These are phyloP conservation scores for Euproctis similis DNA, from an alignment of 2,888 invertebrate species.

Conservation along the genomic window DNA sequence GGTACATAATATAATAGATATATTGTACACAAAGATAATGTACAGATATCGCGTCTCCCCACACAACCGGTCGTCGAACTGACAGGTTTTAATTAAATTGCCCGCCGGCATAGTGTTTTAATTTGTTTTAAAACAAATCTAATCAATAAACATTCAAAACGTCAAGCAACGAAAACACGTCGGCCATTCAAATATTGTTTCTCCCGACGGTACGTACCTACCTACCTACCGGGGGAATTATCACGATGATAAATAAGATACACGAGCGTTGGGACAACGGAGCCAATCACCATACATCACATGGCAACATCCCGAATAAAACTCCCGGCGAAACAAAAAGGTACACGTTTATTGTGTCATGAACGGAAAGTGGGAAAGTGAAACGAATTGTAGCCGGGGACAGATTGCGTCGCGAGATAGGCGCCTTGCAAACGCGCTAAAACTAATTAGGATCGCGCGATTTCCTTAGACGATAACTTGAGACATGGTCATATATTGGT, in stretches of 20 bases:
- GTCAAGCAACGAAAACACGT: constrained; percentile 42
- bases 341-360: constrained; percentile 51
- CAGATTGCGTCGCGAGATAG: constrained; percentile 70
- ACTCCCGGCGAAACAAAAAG: constrained; percentile 63
- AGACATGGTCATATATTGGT: constrained; percentile 67
- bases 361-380: constrained; percentile 62
- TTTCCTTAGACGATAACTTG: constrained; percentile 73
- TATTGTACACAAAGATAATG: constrained; percentile 13
- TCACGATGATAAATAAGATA: constrained; percentile 72
- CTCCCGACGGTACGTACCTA: constrained; percentile 51
- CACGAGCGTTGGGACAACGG: constrained; percentile 60
- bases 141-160: constrained; percentile 62
- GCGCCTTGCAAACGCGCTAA: constrained; percentile 72
- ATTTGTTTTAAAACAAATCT: constrained; percentile 59
- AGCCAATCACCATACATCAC: constrained; percentile 76
- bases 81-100: constrained; percentile 58
- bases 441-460: constrained; percentile 75
- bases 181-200: constrained; percentile 61
- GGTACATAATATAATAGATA: constrained; percentile 41
- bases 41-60: constrained; percentile 43
- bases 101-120: constrained; percentile 50
- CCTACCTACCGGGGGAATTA: constrained; percentile 63
- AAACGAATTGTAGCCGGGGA: constrained; percentile 73
- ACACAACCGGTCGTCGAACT: constrained; percentile 35
- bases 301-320: constrained; percentile 62